These are phyloP conservation scores for Oostethus manadensis DNA, from an alignment of 2,113 vertebrate genomes.

Conservation along the genomic window DNA sequence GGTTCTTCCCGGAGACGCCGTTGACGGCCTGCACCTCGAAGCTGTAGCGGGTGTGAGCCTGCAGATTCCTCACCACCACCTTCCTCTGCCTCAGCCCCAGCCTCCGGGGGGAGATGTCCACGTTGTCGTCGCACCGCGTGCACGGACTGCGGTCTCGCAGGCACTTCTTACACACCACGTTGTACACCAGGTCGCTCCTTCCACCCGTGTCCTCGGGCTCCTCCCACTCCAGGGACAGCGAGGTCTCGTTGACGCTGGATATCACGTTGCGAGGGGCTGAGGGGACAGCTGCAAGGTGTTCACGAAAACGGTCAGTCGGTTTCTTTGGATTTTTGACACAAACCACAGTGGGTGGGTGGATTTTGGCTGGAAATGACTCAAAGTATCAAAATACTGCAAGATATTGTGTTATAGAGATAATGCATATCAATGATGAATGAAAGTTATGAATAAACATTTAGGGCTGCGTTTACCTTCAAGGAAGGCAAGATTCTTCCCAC, in stretches of 20 bases:
- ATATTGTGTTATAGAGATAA: too few relatives aligned
- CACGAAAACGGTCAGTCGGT: conserved; percentile 23
- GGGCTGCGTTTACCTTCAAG: too few relatives aligned
- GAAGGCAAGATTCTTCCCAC: too few relatives aligned
- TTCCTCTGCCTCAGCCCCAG: conserved; percentile 84
- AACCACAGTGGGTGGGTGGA: too few relatives aligned
- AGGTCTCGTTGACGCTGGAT: conserved; percentile 97
- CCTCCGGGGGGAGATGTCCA: conserved; percentile 90
- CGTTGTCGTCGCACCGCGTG: conserved; percentile 93
- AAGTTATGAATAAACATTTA: too few relatives aligned
- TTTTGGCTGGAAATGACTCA: too few relatives aligned
- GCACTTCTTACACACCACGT: conserved; percentile 97
- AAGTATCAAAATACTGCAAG: too few relatives aligned
- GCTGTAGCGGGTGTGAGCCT: conserved; percentile 96
- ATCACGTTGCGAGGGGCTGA: conserved; percentile 86
- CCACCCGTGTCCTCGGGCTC: conserved; percentile 87
- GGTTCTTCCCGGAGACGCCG: conserved; percentile 88
- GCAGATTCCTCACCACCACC: conserved; percentile 90
- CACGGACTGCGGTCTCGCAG: conserved; percentile 77
- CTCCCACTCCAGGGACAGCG: conserved; percentile 90
- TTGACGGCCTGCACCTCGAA: conserved; percentile 98
- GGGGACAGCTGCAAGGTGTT: conserved; percentile 76
- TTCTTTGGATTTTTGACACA: too few relatives aligned
- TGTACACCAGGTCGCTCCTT: conserved; percentile 88
- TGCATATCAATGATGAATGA: too few relatives aligned